These are phyloP conservation scores for Platycercus adscitus DNA, from an alignment of 2,113 vertebrate species.

Conservation along the genomic window DNA sequence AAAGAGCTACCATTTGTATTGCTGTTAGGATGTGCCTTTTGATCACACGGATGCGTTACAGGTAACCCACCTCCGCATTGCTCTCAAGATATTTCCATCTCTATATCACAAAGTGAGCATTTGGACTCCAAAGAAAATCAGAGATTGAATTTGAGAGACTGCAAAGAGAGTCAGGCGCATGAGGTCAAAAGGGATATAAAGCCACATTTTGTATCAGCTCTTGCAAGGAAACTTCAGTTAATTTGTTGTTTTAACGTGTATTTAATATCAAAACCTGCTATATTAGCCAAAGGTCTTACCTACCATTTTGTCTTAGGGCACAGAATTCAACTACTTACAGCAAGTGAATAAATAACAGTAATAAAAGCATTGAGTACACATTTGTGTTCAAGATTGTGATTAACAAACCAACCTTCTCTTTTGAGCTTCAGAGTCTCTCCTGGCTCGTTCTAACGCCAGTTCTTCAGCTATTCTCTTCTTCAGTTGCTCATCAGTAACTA, in stretches of 20 bases:
- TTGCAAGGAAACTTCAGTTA: background rate
- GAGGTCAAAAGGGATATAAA: background rate
- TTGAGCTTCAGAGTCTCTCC: slow-evolving; percentile 76
- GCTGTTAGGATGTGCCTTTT: background rate
- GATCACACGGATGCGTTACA: background rate
- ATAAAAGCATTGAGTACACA: background rate
- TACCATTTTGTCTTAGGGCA: background rate
- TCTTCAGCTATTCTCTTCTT: slow-evolving; percentile 83
- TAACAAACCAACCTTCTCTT: slow-evolving; percentile 75
- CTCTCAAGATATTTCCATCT: background rate
- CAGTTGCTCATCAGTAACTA: slow-evolving; percentile 82
- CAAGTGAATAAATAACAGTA: background rate
- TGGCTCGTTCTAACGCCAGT: slow-evolving; percentile 77
- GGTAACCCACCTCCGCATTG: background rate
- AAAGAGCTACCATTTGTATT: background rate
- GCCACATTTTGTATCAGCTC: background rate
- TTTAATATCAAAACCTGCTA: background rate
- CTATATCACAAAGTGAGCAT: background rate
- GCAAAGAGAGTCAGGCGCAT: background rate
- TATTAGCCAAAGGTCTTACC: background rate
- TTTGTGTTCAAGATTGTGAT: background rate
- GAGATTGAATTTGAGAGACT: background rate
- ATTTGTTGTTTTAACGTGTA: background rate
- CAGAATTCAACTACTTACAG: background rate
- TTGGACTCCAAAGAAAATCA: background rate